Conservation (phyloP, 1,140 invertebrate genomes). For the Diploscapter pachys region DNA sequence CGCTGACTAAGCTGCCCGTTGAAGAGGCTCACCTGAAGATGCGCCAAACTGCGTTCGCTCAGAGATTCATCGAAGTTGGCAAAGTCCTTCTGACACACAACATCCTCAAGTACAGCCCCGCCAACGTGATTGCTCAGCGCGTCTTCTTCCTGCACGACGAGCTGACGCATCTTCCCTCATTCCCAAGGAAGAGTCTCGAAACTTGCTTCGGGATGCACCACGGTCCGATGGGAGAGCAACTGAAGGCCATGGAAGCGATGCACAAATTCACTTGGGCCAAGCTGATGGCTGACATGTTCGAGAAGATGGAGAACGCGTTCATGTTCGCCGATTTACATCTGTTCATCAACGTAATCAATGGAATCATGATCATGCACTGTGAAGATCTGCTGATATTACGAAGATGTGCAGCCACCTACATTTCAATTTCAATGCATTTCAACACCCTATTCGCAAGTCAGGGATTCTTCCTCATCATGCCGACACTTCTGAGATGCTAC, state of each 20-base stretch:
- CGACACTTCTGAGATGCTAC: constrained; percentile 90
- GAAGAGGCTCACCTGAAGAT: constrained; percentile 80
- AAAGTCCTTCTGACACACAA: constrained; percentile 70
- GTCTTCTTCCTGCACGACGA: constrained; percentile 99
- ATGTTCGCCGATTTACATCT: constrained; percentile 94
- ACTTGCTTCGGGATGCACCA: constrained; percentile 89
- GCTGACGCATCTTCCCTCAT: constrained; percentile 93
- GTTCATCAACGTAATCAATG: constrained; percentile 95
- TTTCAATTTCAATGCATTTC: constrained; percentile 95
- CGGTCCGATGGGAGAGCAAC: constrained; percentile 84
- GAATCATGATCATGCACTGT: constrained; percentile 89
- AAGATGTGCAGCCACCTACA: constrained; percentile 91
- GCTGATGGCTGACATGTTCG: constrained; percentile 92
- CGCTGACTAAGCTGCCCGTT: constrained; percentile 86
- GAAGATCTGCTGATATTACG: constrained; percentile 91
- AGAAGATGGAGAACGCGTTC: constrained; percentile 96
- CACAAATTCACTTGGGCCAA: constrained; percentile 98
- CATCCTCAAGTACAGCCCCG: constrained; percentile 62
- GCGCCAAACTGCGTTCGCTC: constrained; percentile 81
- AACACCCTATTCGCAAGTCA: constrained; percentile 98
- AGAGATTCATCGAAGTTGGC: constrained; percentile 95
- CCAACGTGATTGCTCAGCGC: constrained; percentile 74
- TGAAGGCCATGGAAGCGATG: constrained; percentile 87
- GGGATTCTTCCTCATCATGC: constrained; percentile 92
- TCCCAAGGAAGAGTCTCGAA: constrained; percentile 94